Evolutionary conservation across 2,113 vertebrate genomes (phyloP).

Genomic region (Eulemur rufifrons): DNA sequence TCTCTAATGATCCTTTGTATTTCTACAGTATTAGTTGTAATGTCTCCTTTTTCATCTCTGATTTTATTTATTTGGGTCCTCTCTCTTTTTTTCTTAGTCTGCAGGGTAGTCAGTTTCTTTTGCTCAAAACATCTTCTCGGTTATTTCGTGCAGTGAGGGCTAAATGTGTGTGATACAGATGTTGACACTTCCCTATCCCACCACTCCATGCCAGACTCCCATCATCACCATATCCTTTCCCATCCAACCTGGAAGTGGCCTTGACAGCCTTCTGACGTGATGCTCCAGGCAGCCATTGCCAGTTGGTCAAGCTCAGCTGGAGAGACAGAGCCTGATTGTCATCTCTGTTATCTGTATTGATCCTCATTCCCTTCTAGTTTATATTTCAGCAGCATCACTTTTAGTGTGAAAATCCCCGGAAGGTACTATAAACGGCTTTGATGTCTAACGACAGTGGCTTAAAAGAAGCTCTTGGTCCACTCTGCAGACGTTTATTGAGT

Average conservation of each 20-base stretch:
- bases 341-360: not conserved
- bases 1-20: no score
- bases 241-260: not conserved
- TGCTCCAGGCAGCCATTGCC: not conserved
- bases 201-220: not conserved
- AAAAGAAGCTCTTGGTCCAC: not conserved
- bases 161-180: not conserved
- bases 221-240: not conserved
- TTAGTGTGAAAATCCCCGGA: not conserved
- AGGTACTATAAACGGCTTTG: not conserved
- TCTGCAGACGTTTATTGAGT: not conserved
- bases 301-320: not conserved
- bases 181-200: not conserved
- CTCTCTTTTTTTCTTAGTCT: no score
- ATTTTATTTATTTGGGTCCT: no score
- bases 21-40: no score
- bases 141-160: not conserved
- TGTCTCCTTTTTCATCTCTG: no score
- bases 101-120: not conserved
- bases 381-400: slow-evolving; percentile 3
- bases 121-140: not conserved
- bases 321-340: not conserved
- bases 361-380: not conserved
- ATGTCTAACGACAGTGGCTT: not conserved
- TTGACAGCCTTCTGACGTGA: not conserved